Conservation (phyloP, 2,797 vertebrate genomes). For the Paramormyrops hopkinsi region DNA sequence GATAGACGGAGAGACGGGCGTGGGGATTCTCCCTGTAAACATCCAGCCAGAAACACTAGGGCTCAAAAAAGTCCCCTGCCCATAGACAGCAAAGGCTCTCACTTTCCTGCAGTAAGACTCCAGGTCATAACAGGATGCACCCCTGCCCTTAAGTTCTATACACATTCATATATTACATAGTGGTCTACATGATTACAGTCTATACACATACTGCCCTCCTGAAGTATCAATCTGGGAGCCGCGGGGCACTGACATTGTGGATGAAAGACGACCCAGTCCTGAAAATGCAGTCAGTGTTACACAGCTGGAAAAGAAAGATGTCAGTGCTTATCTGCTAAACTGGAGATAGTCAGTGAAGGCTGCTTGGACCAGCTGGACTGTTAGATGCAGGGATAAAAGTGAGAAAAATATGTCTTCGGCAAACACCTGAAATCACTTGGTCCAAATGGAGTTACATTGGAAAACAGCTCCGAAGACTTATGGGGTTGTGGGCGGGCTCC, state of each 20-base stretch:
- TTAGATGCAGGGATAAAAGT: neutral
- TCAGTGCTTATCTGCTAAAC: neutral
- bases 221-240: neutral
- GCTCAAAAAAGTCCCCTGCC: neutral
- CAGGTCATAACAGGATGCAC: neutral
- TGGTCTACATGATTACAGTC: constrained; percentile 16
- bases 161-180: constrained; percentile 31
- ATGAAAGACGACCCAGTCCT: neutral
- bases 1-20: constrained; percentile 5
- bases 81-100: neutral
- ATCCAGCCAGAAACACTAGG: constrained; percentile 3
- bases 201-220: constrained; percentile 10
- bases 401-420: neutral
- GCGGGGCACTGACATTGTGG: neutral
- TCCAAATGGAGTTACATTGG: neutral
- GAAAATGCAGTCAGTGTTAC: neutral
- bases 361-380: neutral
- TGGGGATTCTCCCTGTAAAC: constrained; percentile 13
- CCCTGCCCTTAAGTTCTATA: constrained; percentile 17
- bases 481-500: neutral
- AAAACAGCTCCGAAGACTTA: neutral
- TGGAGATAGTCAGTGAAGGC: neutral
- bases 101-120: constrained; percentile 12
- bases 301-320: neutral
- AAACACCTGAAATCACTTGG: neutral